These are phyloP conservation scores for Oryzaephilus surinamensis DNA, from an alignment of 1,140 invertebrate genomes.

Conservation along the genomic window DNA sequence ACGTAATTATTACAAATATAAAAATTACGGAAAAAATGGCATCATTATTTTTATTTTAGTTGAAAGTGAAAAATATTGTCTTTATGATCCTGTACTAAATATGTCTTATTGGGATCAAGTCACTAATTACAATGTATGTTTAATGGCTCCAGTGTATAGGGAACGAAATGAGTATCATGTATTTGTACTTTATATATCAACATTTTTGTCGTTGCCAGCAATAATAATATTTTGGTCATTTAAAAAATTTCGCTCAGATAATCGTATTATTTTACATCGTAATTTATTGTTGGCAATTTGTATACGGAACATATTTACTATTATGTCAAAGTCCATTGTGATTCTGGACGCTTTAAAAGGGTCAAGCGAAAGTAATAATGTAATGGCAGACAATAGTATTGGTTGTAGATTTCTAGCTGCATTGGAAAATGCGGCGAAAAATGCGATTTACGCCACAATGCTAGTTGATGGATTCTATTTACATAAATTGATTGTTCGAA, in stretches of 20 bases:
- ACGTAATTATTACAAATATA: constrained; percentile 34
- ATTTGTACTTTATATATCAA: constrained; percentile 36
- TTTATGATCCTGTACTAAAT: constrained; percentile 33
- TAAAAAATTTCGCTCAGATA: constrained; percentile 36
- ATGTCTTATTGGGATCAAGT: constrained; percentile 42
- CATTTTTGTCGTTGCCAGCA: constrained; percentile 41
- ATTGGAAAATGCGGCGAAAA: constrained; percentile 38
- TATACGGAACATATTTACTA: constrained; percentile 41
- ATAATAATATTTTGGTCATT: constrained; percentile 43
- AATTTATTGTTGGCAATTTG: constrained; percentile 45
- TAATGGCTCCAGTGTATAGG: constrained; percentile 39
- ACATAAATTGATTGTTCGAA: constrained; percentile 45
- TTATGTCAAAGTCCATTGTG: constrained; percentile 41
- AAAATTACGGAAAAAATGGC: constrained; percentile 3
- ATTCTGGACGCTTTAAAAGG: constrained; percentile 41
- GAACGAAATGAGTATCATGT: constrained; percentile 40
- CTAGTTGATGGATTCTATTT: constrained; percentile 47
- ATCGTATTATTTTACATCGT: constrained; percentile 42
- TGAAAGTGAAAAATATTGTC: constrained; percentile 40
- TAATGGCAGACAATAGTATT: constrained; percentile 38
- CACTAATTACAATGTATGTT: constrained; percentile 44
- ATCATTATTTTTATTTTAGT: constrained; percentile 18
- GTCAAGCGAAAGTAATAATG: constrained; percentile 30
- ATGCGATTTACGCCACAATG: constrained; percentile 48
- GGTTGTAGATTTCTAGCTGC: constrained; percentile 41